Evolutionary conservation across 2,113 vertebrate genomes (phyloP), one percentile per base, ranked within the genome.

Genomic region (Camelus dromedarius): DNA sequence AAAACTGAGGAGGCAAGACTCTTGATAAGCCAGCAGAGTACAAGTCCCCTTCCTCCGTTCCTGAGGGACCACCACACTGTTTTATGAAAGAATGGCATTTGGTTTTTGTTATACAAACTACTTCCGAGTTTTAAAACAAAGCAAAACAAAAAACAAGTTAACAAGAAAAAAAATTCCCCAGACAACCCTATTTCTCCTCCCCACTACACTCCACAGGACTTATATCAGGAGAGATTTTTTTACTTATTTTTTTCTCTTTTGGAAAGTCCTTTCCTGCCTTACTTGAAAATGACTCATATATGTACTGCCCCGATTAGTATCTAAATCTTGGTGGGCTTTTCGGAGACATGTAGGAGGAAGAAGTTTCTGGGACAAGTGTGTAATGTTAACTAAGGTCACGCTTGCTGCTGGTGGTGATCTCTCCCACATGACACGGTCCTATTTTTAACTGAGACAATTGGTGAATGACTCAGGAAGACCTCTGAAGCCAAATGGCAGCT

Each of bases 371-470:
- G 54, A n/a, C 42, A 77, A 96, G 85, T 2, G 12, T 66, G 35
- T 46, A 11, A 56, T 73, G 89, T 97, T 96, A 97, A 96, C 9
- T 95, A 82, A 97, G 97, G 97, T 97, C 97, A 93, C 10, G 89
- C 89, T 94, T 83, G 77, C 93, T 93, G 69, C 35, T 80, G 52
- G 28, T 52, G 83, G 77, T 92, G 54, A 92, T 88, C 80, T 46
- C 20, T n/a, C 89, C 93, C 89, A 22, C 95, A 97, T 97, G 95
- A 97, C 82, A 64, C 0, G 46, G 86, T 38, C 28, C 96, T 98
- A 98, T 98, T 97, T 98, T 97, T 97, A 98, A 95, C 88, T 0
- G 91, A 95, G 96, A 97, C 97, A 98, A 97, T 98, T 97, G 96
- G 96, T 97, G 82, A 97, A 93, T 98, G 96, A 96, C 97, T 95